These are phyloP conservation scores for Henricia sp. DNA, from an alignment of 53 echinoderm and acorn worm genomes.

Conservation along the genomic window DNA sequence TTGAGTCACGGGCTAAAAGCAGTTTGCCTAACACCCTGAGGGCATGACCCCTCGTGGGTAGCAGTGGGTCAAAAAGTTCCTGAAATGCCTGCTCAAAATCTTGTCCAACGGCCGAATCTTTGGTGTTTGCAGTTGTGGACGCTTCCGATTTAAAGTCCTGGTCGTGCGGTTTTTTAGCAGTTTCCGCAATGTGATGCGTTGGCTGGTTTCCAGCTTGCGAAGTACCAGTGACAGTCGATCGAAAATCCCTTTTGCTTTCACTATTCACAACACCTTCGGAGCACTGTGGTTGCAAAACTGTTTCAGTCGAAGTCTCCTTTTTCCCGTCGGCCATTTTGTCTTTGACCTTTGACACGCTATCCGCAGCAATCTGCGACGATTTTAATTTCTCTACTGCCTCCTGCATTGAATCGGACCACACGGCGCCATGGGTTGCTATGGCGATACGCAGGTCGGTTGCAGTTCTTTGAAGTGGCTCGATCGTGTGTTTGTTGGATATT, in stretches of 20 bases:
- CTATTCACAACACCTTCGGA: neutral
- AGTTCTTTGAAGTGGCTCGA: constrained; percentile 72
- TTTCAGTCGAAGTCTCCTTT: neutral
- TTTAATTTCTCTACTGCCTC: constrained; percentile 57
- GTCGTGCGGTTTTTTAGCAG: neutral
- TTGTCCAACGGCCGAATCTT: constrained; percentile 34
- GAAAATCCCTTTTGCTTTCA: neutral
- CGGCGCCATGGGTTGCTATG: constrained; percentile 94
- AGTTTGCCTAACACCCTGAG: constrained; percentile 79
- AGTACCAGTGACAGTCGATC: neutral
- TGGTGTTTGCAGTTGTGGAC: neutral
- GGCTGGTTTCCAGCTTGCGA: neutral
- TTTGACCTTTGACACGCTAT: neutral
- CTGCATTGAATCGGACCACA: constrained; percentile 64
- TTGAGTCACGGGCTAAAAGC: constrained; percentile 64
- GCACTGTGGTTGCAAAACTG: neutral
- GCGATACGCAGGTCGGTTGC: constrained; percentile 83
- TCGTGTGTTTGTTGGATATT: constrained; percentile 61
- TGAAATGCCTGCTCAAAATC: constrained; percentile 83
- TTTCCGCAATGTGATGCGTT: neutral
- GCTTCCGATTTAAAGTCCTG: neutral
- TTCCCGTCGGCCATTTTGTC: neutral
- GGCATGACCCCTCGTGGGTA: constrained; percentile 88
- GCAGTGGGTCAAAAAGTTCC: constrained; percentile 88
- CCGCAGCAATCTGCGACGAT: neutral